Evolutionary conservation across 2,113 vertebrate species (phyloP).

Genomic region (Muntiacus muntjak): DNA sequence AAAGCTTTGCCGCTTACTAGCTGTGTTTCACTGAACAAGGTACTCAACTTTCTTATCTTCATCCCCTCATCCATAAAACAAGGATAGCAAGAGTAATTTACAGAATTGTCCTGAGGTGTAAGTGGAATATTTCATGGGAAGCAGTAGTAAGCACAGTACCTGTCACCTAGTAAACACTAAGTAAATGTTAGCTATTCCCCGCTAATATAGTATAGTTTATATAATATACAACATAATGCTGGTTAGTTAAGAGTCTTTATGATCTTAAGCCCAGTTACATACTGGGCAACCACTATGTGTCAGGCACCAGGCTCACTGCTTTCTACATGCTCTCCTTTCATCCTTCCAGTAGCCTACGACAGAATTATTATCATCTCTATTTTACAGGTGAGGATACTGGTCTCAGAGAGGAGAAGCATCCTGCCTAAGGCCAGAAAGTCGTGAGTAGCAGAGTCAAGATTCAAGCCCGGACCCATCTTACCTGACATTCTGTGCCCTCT

Average conservation of each 20-base stretch:
- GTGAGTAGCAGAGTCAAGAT: neutral
- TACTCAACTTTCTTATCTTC: neutral
- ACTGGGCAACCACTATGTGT: neutral
- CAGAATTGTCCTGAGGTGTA: neutral
- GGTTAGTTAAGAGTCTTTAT: neutral
- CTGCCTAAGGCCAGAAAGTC: neutral
- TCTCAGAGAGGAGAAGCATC: neutral
- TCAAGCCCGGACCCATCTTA: neutral
- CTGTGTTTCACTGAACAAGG: neutral
- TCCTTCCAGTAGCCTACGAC: neutral
- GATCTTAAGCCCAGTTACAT: neutral
- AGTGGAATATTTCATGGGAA: neutral
- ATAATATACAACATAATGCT: neutral
- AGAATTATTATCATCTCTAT: neutral
- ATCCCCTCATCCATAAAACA: neutral
- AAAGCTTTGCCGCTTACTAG: neutral
- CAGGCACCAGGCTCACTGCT: neutral
- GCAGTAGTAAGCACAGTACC: neutral
- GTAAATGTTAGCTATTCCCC: neutral
- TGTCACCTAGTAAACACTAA: neutral
- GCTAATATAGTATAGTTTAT: neutral
- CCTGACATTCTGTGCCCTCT: neutral
- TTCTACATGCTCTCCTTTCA: neutral
- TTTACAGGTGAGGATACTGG: neutral
- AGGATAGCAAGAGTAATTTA: neutral